These are phyloP conservation scores for Corydoras maculifer DNA, from an alignment of 2,113 vertebrate genomes.

Conservation along the genomic window DNA sequence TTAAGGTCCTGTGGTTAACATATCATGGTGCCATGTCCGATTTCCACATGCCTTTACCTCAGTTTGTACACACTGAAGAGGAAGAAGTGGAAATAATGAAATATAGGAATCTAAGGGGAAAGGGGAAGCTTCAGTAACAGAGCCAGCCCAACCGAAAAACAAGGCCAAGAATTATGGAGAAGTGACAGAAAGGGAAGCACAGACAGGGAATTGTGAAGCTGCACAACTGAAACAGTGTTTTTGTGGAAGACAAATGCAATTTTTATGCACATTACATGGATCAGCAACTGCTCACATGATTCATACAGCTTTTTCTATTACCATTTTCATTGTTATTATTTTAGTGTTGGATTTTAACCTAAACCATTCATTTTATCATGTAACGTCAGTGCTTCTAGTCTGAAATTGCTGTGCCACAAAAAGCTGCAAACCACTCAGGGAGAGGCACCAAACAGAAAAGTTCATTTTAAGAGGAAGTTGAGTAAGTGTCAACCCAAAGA, in stretches of 20 bases:
- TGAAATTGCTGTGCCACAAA: background rate
- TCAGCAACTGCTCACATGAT: slow-evolving; percentile 33
- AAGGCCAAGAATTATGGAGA: slow-evolving; percentile 85
- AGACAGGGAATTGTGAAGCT: slow-evolving; percentile 80
- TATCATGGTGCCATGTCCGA: slow-evolving; percentile 72
- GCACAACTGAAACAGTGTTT: slow-evolving; percentile 60
- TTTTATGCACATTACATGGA: slow-evolving; percentile 32
- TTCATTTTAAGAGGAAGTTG: slow-evolving; percentile 29
- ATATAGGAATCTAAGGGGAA: slow-evolving; percentile 89
- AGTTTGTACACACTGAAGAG: slow-evolving; percentile 76
- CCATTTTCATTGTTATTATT: background rate
- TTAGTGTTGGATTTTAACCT: background rate
- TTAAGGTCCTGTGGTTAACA: slow-evolving; percentile 62
- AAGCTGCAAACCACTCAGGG: slow-evolving; percentile 13
- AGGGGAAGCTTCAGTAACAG: slow-evolving; percentile 81
- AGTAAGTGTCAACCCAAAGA: slow-evolving; percentile 28
- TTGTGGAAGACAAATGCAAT: slow-evolving; percentile 28
- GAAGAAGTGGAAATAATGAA: slow-evolving; percentile 88
- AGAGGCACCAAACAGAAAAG: slow-evolving; percentile 15
- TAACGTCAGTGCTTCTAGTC: background rate
- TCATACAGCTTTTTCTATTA: slow-evolving; percentile 4
- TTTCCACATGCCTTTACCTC: slow-evolving; percentile 77
- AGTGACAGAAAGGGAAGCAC: slow-evolving; percentile 95
- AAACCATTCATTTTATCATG: background rate
- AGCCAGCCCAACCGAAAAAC: slow-evolving; percentile 78